Evolutionary conservation across 2,888 invertebrate genomes (phyloP).

Genomic region (Napeogenes sylphis): DNA sequence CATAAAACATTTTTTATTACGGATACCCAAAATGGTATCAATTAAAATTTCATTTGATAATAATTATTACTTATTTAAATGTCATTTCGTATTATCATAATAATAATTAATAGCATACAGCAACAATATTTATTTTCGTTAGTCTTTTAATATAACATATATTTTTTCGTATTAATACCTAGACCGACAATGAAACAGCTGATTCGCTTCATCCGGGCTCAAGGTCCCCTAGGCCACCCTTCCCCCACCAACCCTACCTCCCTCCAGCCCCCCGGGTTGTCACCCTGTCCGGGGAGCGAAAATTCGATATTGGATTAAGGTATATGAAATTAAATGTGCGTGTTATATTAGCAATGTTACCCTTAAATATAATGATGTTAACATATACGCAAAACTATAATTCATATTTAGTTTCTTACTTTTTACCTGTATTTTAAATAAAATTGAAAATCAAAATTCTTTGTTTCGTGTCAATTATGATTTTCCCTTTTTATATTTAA

Average conservation of each 20-base stretch:
- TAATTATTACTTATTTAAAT: too few species aligned
- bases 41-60: too few species aligned
- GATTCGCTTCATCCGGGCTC: constrained; percentile 50
- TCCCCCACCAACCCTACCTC: constrained; percentile 9
- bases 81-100: too few species aligned
- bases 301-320: constrained; percentile 30
- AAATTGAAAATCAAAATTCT: too few species aligned
- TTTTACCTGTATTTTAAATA: too few species aligned
- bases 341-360: too few species aligned
- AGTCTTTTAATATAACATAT: constrained; percentile 15
- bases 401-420: not conserved
- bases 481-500: too few species aligned
- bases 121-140: constrained; percentile 1
- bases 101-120: too few species aligned
- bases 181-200: constrained; percentile 57
- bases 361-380: too few species aligned
- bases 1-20: too few species aligned
- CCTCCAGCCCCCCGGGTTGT: constrained; percentile 5
- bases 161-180: constrained; percentile 22
- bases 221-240: constrained; percentile 52
- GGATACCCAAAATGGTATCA: too few species aligned
- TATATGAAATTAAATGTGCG: constrained; percentile 13
- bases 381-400: not conserved
- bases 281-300: constrained; percentile 19
- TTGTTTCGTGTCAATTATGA: too few species aligned